Base-by-base conservation (phyloP, 2,797 vertebrate genomes). In the Nyctibius grandis region DNA sequence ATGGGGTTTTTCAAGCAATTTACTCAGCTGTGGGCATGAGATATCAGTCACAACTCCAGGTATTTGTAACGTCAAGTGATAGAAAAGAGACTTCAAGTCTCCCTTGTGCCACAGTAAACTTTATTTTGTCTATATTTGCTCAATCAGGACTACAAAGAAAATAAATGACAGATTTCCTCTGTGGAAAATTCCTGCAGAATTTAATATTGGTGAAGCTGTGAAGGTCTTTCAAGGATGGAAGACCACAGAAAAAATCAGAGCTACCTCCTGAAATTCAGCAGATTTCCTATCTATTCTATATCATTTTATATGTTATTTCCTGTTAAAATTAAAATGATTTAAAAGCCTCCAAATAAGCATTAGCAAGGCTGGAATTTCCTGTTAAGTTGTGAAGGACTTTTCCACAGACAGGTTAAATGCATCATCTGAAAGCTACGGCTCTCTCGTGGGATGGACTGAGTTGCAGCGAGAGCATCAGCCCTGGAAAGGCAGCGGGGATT, bases 121-220 rank as follows among this genome's bases (percentile, higher is more conserved):
- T 95, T 95, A 76, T 90, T 95, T 94, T 93, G 74, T 85, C 90
- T 92, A 17, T 94, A 80, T 95, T 95, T 97, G 63, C 61, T 89
- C 68, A 85, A 45, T 92, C 47, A 51, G 80, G 65, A 88, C 23
- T 10, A 34, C 75, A 92, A 93, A 86, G 74, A 90, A 95, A 94
- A 94, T 64, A 95, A 95, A 93, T 72, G 53, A 83, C 88, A 94
- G 25, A 51, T 88, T 90, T 92, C 75, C 88, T 85, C 75, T 69
- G 57, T 69, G 88, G 73, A 90, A 88, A 94, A 92, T n/a, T 72
- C 56, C 68, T 68, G 36, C 44, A 81, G 61, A 93, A 56, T 94
- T 84, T 88, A 86, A 56, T 76, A 63, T 9, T 51, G 21, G 23
- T 59, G 69, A 92, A 88, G 65, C 44, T 8, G 3, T 47, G 19